phyloP scores from a whole-genome alignment of 2,888 invertebrate genomes.

The Graphium colonna region DNA sequence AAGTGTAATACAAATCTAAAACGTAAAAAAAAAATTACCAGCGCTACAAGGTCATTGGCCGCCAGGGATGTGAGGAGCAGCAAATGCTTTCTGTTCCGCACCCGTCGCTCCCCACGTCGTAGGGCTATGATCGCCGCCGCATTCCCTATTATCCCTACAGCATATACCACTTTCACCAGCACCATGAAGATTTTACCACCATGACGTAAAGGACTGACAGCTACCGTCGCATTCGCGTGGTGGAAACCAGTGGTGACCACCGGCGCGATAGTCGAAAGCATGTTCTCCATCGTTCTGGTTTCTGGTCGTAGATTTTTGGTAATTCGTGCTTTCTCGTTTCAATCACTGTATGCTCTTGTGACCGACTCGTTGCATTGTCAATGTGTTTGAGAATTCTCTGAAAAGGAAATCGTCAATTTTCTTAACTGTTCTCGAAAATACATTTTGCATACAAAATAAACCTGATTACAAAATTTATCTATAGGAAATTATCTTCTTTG shows the following conservation, averaged over 20 bases:
- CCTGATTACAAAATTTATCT: background rate
- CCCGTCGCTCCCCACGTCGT: slow-evolving; percentile 84
- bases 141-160: slow-evolving; percentile 87
- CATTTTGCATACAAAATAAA: background rate
- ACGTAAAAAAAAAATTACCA: slow-evolving; percentile 45
- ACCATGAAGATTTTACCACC: slow-evolving; percentile 36
- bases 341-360: slow-evolving; percentile 5
- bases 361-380: slow-evolving; percentile 1
- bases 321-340: slow-evolving; percentile 1
- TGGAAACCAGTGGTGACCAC: slow-evolving; percentile 19
- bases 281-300: slow-evolving; percentile 17
- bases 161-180: slow-evolving; percentile 78
- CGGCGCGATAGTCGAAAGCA: slow-evolving; percentile 19
- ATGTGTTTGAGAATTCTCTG: slow-evolving; percentile 1
- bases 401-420: background rate
- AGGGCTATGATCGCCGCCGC: slow-evolving; percentile 87
- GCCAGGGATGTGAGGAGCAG: slow-evolving; percentile 89
- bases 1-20: too few relatives aligned
- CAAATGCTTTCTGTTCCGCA: slow-evolving; percentile 89
- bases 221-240: slow-evolving; percentile 26
- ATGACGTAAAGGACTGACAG: slow-evolving; percentile 12
- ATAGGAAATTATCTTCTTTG: too few relatives aligned
- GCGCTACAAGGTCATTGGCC: slow-evolving; percentile 88
- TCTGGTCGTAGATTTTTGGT: background rate
- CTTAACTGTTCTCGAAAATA: too few relatives aligned